A percentile compares a stretch with the other conserved stretches of the same genome.
These are phyloP conservation scores for Acanthosepion esculentum DNA, from an alignment of 2,888 invertebrate species.

Conservation along the genomic window DNA sequence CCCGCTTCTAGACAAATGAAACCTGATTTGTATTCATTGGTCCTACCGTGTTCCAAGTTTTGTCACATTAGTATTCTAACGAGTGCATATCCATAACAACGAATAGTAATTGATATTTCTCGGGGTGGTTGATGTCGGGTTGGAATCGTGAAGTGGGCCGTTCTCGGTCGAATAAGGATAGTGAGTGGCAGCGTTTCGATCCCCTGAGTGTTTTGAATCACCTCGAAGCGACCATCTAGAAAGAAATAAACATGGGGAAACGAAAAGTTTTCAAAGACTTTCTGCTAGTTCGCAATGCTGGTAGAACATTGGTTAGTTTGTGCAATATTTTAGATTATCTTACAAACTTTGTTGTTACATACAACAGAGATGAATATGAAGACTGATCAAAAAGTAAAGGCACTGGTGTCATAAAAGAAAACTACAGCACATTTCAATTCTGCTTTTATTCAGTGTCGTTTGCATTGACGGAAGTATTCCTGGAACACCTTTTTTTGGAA, in stretches of 20 bases:
- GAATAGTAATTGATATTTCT: neutral
- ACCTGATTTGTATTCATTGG: neutral
- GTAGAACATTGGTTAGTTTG: neutral
- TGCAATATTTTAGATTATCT: neutral
- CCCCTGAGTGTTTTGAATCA: neutral
- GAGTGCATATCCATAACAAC: neutral
- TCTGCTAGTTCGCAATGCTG: neutral
- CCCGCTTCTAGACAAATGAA: neutral
- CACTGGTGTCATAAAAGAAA: no score
- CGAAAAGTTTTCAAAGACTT: neutral
- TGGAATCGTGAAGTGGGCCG: neutral
- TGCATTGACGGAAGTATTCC: no score
- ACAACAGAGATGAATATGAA: no score
- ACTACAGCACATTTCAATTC: no score
- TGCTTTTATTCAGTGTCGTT: no score
- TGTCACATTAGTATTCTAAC: constrained; percentile 21
- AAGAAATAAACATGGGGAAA: neutral
- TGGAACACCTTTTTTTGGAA: no score
- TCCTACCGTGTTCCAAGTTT: neutral
- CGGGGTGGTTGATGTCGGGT: neutral
- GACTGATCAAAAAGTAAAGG: no score
- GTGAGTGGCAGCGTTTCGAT: neutral
- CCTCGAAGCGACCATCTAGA: neutral
- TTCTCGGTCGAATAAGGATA: neutral
- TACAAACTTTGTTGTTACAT: no score